Conservation (phyloP, 2,113 vertebrate genomes). For the Planiliza haematocheilus region DNA sequence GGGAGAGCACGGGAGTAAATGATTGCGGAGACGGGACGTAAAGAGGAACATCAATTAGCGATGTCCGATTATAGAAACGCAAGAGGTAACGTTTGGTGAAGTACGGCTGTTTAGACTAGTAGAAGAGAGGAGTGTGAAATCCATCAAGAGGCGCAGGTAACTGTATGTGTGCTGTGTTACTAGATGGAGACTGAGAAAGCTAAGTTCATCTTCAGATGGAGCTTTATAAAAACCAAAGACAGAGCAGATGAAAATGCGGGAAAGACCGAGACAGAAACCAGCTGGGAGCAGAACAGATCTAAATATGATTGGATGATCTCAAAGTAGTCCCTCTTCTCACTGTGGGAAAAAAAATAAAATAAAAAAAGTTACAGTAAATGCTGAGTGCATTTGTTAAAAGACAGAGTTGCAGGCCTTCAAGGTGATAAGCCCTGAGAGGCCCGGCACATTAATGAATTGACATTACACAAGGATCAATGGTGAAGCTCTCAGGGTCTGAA, state of each 20-base stretch:
- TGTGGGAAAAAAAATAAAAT: conserved; percentile 6
- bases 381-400: conserved; percentile 37
- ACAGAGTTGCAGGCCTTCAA: conserved; percentile 46
- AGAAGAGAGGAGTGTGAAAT: conserved; percentile 2
- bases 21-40: conserved; percentile 33
- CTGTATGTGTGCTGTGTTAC: conserved; percentile 34
- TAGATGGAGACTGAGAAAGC: conserved; percentile 43
- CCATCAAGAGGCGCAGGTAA: conserved; percentile 30
- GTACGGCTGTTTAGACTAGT: conserved; percentile 1
- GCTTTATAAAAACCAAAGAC: conserved; percentile 60
- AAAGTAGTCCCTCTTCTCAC: not conserved
- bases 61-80: conserved; percentile 19
- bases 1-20: conserved; percentile 42
- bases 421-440: conserved; percentile 60
- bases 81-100: conserved; percentile 16
- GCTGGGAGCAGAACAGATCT: conserved; percentile 26
- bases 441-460: conserved; percentile 77
- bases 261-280: conserved; percentile 33
- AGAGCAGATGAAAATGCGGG: conserved; percentile 44
- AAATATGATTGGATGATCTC: conserved; percentile 37
- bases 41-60: conserved; percentile 29
- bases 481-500: conserved; percentile 71
- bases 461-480: conserved; percentile 81
- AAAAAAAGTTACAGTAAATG: conserved; percentile 34
- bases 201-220: conserved; percentile 59